These are phyloP conservation scores for Boulengeromyrus knoepffleri DNA, from an alignment of 2,113 vertebrate genomes.

Conservation along the genomic window DNA sequence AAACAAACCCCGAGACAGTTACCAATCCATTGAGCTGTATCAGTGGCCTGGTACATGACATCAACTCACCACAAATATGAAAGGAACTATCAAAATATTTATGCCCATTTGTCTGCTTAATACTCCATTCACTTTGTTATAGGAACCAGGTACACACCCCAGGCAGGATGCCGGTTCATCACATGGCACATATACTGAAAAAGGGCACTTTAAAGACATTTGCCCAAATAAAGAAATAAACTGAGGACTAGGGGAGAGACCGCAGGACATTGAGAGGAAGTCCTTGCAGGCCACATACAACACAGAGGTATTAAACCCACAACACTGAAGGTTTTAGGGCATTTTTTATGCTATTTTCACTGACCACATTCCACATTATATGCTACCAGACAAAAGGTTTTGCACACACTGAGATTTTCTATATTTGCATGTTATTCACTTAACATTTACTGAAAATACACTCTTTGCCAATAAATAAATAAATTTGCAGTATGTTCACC, in stretches of 20 bases:
- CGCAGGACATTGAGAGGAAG: background rate
- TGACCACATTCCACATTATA: conserved; percentile 30
- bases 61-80: background rate
- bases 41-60: background rate
- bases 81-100: background rate
- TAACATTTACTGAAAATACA: no score
- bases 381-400: conserved; percentile 63
- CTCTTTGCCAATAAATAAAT: background rate
- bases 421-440: conserved; percentile 69
- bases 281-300: background rate
- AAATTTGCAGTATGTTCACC: conserved; percentile 38
- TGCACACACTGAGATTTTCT: no score
- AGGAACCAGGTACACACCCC: background rate
- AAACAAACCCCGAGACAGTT: background rate
- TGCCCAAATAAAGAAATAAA: background rate
- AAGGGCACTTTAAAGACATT: background rate
- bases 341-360: background rate
- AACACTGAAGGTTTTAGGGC: background rate
- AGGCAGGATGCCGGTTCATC: background rate
- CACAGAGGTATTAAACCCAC: background rate
- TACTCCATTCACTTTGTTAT: background rate
- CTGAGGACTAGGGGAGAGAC: background rate
- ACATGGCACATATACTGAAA: background rate
- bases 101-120: background rate
- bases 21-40: background rate